Conservation (phyloP, 1,140 invertebrate genomes). For the Mesaphorura yosii region DNA sequence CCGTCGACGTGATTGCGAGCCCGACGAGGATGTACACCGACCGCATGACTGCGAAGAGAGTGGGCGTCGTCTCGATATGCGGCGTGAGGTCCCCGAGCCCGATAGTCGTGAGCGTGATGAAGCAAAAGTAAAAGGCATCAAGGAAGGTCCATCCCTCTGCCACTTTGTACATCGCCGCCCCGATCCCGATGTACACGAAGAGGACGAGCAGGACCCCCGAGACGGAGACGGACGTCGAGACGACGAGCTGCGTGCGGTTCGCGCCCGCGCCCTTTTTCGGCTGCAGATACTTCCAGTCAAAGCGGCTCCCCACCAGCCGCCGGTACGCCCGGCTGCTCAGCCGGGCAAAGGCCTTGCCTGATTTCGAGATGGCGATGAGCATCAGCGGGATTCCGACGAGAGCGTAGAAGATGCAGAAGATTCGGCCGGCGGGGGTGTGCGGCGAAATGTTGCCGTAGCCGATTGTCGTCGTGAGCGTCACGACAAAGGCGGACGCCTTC, state of each 20-base stretch:
- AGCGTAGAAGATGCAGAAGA: conserved; percentile 84
- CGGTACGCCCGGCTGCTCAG: conserved; percentile 43
- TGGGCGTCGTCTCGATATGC: too few species aligned
- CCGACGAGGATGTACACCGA: too few species aligned
- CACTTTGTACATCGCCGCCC: conserved; percentile 70
- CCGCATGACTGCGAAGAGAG: too few species aligned
- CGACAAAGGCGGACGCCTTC: background rate
- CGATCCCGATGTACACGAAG: conserved; percentile 78
- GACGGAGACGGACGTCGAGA: background rate
- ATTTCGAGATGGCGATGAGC: conserved; percentile 65
- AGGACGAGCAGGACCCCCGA: conserved; percentile 55
- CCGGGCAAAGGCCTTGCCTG: conserved; percentile 68
- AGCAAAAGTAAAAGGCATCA: conserved; percentile 73
- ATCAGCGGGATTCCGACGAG: conserved; percentile 90
- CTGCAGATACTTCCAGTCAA: conserved; percentile 43
- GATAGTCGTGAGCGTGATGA: conserved; percentile 62
- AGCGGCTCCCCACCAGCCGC: background rate
- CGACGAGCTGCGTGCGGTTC: conserved; percentile 45
- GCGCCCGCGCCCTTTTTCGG: conserved; percentile 64
- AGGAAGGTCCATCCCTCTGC: conserved; percentile 83
- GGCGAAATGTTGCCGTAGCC: conserved; percentile 81
- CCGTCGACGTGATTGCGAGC: too few species aligned
- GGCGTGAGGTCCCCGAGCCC: conserved; percentile 89
- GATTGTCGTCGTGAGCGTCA: background rate
- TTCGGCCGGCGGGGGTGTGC: conserved; percentile 64